Evolutionary conservation across 2,113 vertebrate species (phyloP).

Genomic region (Callithrix jacchus): DNA sequence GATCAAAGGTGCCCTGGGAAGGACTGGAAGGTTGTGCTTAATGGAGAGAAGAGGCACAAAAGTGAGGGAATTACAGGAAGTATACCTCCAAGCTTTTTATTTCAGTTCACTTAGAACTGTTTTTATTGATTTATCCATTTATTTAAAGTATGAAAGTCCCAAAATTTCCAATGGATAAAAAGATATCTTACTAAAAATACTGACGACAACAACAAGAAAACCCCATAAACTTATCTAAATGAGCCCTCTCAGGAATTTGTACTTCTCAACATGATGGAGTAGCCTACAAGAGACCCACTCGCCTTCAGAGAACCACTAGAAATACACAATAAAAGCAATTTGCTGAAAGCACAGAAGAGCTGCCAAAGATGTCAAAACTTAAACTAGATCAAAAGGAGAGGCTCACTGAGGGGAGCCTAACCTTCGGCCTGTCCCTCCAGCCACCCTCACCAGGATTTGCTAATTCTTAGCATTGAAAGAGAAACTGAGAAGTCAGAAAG

Average conservation of each 20-base stretch:
- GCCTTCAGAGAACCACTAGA: not conserved
- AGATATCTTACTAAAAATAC: not conserved
- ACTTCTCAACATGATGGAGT: not conserved
- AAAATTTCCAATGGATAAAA: not conserved
- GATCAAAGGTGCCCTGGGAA: not conserved
- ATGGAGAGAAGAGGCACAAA: not conserved
- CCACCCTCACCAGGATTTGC: not conserved
- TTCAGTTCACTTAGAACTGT: not conserved
- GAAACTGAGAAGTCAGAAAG: not conserved
- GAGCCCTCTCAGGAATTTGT: not conserved
- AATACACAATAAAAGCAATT: conserved; percentile 11
- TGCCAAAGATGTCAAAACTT: not conserved
- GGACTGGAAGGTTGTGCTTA: not conserved
- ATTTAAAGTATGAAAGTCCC: not conserved
- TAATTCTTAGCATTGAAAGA: not conserved
- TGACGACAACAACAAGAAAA: not conserved
- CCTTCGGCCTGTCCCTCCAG: not conserved
- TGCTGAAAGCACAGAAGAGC: not conserved
- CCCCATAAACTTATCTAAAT: not conserved
- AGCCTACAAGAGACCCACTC: not conserved
- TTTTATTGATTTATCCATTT: not conserved
- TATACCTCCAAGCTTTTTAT: not conserved
- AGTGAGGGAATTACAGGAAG: not conserved
- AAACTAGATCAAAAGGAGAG: not conserved
- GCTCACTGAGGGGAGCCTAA: not conserved